phyloP scores from a whole-genome alignment of 2,113 vertebrate species.

The Rhynchopsitta pachyrhyncha region DNA sequence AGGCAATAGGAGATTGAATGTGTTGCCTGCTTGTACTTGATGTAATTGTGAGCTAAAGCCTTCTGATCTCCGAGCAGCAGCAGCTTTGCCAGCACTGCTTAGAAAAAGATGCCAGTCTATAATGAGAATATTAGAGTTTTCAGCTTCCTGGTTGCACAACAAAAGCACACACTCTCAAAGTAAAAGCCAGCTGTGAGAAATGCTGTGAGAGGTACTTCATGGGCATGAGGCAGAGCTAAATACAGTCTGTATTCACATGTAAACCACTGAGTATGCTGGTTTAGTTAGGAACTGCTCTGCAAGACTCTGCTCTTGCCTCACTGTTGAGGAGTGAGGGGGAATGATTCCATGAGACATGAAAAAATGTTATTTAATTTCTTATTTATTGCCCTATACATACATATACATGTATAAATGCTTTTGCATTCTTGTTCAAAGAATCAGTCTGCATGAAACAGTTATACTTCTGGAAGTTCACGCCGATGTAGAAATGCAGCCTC shows the following conservation, averaged over 20 bases:
- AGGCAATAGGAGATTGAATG: background rate
- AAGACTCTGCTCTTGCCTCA: background rate
- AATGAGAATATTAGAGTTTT: background rate
- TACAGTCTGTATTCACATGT: background rate
- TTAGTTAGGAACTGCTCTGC: background rate
- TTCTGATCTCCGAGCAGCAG: background rate
- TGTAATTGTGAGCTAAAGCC: background rate
- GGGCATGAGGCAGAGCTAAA: background rate
- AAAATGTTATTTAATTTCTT: background rate
- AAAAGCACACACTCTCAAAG: background rate
- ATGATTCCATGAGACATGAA: background rate
- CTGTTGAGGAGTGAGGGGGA: background rate
- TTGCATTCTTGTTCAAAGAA: background rate
- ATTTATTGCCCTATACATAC: rapidly evolving
- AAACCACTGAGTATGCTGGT: rapidly evolving
- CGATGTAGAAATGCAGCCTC: background rate
- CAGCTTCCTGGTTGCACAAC: background rate
- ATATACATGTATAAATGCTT: rapidly evolving
- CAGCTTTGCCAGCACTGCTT: background rate
- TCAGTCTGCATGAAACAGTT: background rate
- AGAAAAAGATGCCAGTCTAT: background rate
- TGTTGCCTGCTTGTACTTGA: background rate
- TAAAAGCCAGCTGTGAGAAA: background rate
- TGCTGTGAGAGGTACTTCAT: background rate
- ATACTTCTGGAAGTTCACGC: background rate